phyloP scores from a whole-genome alignment of 2,113 vertebrate genomes.

The Sciurus niger region DNA sequence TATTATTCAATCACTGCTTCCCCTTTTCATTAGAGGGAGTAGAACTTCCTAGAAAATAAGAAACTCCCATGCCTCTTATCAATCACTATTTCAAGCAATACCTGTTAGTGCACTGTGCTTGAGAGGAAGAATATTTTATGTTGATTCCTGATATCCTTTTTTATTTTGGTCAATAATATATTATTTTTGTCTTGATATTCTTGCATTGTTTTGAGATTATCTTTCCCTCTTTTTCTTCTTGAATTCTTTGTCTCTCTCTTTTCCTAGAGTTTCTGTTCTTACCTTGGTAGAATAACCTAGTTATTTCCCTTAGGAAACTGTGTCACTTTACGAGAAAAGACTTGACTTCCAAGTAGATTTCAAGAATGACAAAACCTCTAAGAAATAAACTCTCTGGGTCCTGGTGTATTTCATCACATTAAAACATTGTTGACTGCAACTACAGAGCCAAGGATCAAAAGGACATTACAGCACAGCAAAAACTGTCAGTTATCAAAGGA shows the following conservation, averaged over 20 bases:
- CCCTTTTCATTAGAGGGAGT: not conserved
- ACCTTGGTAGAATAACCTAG: constrained; percentile 3
- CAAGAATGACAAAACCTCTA: constrained; percentile 22
- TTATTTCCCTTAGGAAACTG: constrained; percentile 19
- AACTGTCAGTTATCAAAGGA: not conserved
- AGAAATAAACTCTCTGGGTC: constrained; percentile 59
- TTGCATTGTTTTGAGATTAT: not conserved
- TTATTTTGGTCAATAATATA: not conserved
- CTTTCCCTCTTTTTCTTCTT: not conserved
- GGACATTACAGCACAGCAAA: not conserved
- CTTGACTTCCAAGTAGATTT: not conserved
- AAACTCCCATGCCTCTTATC: not conserved
- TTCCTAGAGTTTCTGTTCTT: not conserved
- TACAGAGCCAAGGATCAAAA: not conserved
- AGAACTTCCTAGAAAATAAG: not conserved
- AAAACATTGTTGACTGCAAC: constrained; percentile 19
- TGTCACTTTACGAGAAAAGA: constrained; percentile 20
- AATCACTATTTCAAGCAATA: not conserved
- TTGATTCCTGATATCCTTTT: not conserved
- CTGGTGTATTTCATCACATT: constrained; percentile 16
- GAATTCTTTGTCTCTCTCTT: not conserved
- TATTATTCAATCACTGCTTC: not conserved
- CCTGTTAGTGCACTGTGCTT: not conserved
- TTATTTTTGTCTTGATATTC: not conserved
- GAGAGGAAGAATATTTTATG: not conserved